phyloP scores from a whole-genome alignment of 1,140 invertebrate genomes.

The Cephus cinctus region DNA sequence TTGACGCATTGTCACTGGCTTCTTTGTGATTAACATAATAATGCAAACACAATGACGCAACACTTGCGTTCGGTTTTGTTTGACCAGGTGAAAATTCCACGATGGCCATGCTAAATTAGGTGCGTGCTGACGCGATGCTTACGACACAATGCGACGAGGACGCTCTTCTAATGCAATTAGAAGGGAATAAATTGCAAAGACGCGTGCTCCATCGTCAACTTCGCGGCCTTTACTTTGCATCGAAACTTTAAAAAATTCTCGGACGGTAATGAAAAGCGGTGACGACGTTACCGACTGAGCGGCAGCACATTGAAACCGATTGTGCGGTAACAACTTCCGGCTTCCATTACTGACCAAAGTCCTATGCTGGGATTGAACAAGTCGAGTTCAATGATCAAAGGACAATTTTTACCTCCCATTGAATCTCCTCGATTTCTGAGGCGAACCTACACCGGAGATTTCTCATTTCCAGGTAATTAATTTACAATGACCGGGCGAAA shows the following conservation, averaged over 20 bases:
- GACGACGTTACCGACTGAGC: no score
- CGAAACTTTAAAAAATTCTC: no score
- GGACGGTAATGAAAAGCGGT: no score
- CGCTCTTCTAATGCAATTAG: slow-evolving; percentile 50
- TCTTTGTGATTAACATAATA: slow-evolving; percentile 55
- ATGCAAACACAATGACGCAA: slow-evolving; percentile 54
- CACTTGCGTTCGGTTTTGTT: slow-evolving; percentile 37
- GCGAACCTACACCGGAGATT: slow-evolving; percentile 48
- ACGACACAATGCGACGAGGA: neutral
- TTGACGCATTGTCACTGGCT: slow-evolving; percentile 51
- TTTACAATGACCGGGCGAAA: slow-evolving; percentile 54
- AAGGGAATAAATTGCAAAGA: no score
- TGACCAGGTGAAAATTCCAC: slow-evolving; percentile 54
- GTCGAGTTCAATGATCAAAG: slow-evolving; percentile 42
- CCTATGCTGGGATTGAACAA: no score
- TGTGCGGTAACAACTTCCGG: no score
- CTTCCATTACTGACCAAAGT: no score
- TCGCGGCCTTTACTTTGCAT: no score
- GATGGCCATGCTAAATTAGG: slow-evolving; percentile 24
- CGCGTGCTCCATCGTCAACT: no score
- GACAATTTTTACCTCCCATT: slow-evolving; percentile 51
- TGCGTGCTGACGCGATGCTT: neutral
- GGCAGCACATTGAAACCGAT: no score
- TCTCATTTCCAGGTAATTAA: slow-evolving; percentile 58
- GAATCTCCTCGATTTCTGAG: slow-evolving; percentile 23